Evolutionary conservation across 1,140 invertebrate species (phyloP).

Genomic region (Drosophila suzukii): DNA sequence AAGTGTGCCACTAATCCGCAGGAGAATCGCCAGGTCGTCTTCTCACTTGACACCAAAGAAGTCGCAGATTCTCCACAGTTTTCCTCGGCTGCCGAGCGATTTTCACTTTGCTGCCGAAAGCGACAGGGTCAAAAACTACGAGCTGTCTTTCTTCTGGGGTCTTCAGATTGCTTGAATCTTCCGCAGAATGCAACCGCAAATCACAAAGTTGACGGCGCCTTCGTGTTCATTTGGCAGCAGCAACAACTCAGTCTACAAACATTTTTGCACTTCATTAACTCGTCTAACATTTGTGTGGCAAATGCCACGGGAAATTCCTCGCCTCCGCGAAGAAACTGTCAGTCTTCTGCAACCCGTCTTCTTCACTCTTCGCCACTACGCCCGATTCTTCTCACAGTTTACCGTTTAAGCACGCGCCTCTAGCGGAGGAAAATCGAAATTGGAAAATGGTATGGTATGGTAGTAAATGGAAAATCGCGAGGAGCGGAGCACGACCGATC

Average conservation of each 20-base stretch:
- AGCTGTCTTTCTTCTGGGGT: slow-evolving; percentile 4
- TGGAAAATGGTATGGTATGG: not conserved
- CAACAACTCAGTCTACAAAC: slow-evolving; percentile 48
- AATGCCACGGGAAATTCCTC: slow-evolving; percentile 68
- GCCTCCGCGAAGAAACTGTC: slow-evolving; percentile 15
- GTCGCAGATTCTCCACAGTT: slow-evolving; percentile 23
- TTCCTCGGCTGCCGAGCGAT: slow-evolving; percentile 41
- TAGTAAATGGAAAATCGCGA: slow-evolving; percentile 20
- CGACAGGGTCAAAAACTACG: slow-evolving; percentile 31
- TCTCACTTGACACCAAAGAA: slow-evolving; percentile 44
- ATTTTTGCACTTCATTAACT: slow-evolving; percentile 80
- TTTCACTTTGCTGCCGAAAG: slow-evolving; percentile 66
- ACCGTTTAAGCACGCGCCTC: slow-evolving; percentile 57
- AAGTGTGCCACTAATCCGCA: slow-evolving; percentile 54
- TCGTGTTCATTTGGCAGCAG: slow-evolving; percentile 49
- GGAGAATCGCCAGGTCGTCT: slow-evolving; percentile 40
- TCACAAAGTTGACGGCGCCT: slow-evolving; percentile 58
- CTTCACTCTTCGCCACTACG: slow-evolving; percentile 5
- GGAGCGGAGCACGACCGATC: slow-evolving; percentile 59
- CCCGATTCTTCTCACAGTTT: slow-evolving; percentile 37
- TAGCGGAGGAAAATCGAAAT: slow-evolving; percentile 3
- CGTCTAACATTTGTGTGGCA: slow-evolving; percentile 67
- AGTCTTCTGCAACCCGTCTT: slow-evolving; percentile 10
- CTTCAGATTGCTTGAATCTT: slow-evolving; percentile 21
- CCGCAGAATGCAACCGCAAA: slow-evolving; percentile 51